Base-by-base conservation (phyloP, 2,113 vertebrate genomes). In the Muntiacus reevesi region DNA sequence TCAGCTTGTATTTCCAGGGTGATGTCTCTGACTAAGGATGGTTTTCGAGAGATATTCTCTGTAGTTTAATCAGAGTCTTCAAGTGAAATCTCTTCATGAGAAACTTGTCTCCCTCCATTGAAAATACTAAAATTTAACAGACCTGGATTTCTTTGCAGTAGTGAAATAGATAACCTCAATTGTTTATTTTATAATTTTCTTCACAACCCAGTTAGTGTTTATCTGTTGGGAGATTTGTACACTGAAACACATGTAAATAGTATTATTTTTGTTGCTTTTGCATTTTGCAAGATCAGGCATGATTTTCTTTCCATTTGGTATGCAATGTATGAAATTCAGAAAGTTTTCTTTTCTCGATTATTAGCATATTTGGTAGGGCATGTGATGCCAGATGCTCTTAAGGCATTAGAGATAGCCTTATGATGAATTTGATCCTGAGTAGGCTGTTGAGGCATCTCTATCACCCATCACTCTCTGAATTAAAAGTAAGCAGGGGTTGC, bases 301-400 rank as follows among this genome's bases (percentile, higher is more conserved):
- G 8, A 96, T 97, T 97, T 94, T 59, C 97, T 94, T 97, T 97
- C 28, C 52, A 55, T 79, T 98, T 98, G 83, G 64, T 74, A 36
- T 62, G 43, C 43, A 64, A 50, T 67, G 87, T 87, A 78, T 97
- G 50, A 59, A 33, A 97, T 97, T 95, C 97, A 94, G 92, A 89
- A 97, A 94, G 81, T 83, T 97, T 97, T 97, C 95, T 83, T 88
- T 43, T 85, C 27, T 95, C 55, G n/a, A 30, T 57, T 71, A n/a
- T 95, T 97, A 21, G 2, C 90, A 97, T 91, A 40, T 91, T 93
- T 74, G 87, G n/a, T 86, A 89, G 21, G 82, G 25, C 85, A 94
- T 95, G 93, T 95, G 84, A 95, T 97, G 90, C 82, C 82, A 98
- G 97, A 93, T 96, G 84, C 96, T 89, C 85, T 97, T 92, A 93